Evolutionary conservation across 30 jellyfish, hydroid and myxozoan species (phyloP).

Genomic region (Turritopsis dohrnii): DNA sequence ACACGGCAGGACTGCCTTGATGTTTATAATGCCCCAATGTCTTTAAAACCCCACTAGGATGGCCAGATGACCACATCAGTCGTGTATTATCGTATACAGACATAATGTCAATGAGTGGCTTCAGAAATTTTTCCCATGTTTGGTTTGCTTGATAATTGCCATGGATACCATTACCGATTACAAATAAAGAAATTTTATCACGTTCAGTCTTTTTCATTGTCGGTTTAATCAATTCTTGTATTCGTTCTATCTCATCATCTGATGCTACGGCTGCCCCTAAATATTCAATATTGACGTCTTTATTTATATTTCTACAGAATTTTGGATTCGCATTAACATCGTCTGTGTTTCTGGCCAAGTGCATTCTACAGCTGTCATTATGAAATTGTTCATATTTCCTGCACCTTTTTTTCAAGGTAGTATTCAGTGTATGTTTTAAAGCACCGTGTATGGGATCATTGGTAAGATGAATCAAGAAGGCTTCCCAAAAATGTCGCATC

Average conservation of each 20-base stretch:
- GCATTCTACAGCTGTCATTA: background rate
- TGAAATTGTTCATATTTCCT: background rate
- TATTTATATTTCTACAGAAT: background rate
- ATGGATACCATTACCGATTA: background rate
- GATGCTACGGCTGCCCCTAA: background rate
- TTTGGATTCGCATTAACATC: background rate
- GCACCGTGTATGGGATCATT: background rate
- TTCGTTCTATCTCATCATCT: background rate
- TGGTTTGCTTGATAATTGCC: background rate
- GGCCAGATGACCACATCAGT: background rate
- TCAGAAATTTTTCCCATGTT: background rate
- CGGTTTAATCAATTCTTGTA: background rate
- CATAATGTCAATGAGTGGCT: background rate
- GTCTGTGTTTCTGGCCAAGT: background rate
- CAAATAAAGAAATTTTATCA: background rate
- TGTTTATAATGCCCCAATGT: background rate
- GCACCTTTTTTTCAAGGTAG: background rate
- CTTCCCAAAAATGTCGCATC: background rate
- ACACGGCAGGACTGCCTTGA: background rate
- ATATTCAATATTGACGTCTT: background rate
- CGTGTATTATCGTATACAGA: background rate
- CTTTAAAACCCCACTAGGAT: constrained; percentile 3
- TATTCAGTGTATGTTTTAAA: background rate
- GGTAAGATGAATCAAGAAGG: background rate
- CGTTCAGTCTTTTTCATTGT: background rate